A percentile compares a stretch with the other conserved stretches of the same genome.
These are phyloP conservation scores for Pristionchus fissidentatus DNA, from an alignment of 2,888 invertebrate species.

Conservation along the genomic window DNA sequence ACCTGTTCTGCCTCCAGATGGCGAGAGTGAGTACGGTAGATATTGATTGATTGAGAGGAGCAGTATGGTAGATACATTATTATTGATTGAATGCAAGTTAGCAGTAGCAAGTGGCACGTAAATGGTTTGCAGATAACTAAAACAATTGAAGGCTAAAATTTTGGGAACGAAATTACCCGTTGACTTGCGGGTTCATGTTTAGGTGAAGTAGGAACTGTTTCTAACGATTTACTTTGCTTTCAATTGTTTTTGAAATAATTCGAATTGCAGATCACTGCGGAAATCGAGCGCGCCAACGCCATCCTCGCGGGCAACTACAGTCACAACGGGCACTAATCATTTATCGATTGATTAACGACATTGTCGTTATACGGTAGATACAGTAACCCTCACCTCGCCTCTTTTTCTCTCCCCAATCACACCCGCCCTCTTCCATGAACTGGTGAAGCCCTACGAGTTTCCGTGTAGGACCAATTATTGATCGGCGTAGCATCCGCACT, in stretches of 20 bases:
- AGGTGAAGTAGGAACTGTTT: no score
- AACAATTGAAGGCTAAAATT: no score
- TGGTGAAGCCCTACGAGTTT: slow-evolving; percentile 3
- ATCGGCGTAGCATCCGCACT: no score
- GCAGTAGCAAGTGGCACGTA: no score
- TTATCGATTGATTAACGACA: neutral
- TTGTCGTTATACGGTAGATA: neutral
- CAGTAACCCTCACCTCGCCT: neutral
- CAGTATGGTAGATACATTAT: no score
- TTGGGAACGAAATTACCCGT: no score
- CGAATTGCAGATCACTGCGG: slow-evolving; percentile 26
- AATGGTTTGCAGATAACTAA: no score
- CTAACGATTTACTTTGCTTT: neutral
- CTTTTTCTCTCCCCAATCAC: neutral
- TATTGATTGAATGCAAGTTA: no score
- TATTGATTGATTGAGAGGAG: no score
- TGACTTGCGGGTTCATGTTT: no score
- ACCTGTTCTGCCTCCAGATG: neutral
- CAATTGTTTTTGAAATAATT: neutral
- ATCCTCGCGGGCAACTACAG: neutral
- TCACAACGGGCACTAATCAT: neutral
- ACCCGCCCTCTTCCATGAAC: neutral
- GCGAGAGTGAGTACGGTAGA: slow-evolving; percentile 12
- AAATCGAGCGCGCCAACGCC: slow-evolving; percentile 20
- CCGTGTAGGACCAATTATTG: neutral